These are phyloP conservation scores for Dynastes tityus DNA, from an alignment of 2,888 invertebrate species.

Conservation along the genomic window DNA sequence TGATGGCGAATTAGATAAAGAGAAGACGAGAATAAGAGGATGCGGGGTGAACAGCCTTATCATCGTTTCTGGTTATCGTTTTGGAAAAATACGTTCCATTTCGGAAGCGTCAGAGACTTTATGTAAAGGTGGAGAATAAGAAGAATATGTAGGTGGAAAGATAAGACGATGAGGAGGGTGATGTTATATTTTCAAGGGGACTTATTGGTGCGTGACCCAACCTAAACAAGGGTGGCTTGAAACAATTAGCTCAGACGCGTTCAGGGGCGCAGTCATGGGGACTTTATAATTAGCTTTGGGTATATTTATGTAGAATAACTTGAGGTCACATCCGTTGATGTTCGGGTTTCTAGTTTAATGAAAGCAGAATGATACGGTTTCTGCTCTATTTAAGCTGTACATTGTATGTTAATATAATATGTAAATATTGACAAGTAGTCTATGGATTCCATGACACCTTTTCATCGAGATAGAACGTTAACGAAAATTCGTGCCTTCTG, in stretches of 20 bases:
- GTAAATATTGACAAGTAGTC: too few species aligned
- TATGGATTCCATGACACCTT: too few species aligned
- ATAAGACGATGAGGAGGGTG: background rate
- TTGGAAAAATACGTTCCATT: constrained; percentile 2
- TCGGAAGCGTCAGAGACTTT: background rate
- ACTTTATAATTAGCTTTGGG: constrained; percentile 9
- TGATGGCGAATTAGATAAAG: background rate
- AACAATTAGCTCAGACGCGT: constrained; percentile 9
- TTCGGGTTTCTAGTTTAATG: too few species aligned
- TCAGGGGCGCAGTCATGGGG: background rate
- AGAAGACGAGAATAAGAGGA: background rate
- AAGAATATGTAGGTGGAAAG: constrained; percentile 1
- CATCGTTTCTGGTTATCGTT: background rate
- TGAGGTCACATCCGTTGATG: background rate
- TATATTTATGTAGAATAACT: background rate
- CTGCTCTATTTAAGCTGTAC: too few species aligned
- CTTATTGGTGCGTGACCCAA: background rate
- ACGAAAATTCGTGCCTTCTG: too few species aligned
- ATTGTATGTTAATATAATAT: too few species aligned
- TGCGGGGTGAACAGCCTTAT: background rate
- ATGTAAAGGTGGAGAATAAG: background rate
- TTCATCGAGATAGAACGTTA: too few species aligned
- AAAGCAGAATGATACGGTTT: too few species aligned
- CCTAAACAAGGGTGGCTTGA: background rate
- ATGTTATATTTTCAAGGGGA: constrained; percentile 7